Evolutionary conservation across 37 sponge, comb jelly and placozoan species (phyloP).

Genomic region (Lycopodina hypogea): DNA sequence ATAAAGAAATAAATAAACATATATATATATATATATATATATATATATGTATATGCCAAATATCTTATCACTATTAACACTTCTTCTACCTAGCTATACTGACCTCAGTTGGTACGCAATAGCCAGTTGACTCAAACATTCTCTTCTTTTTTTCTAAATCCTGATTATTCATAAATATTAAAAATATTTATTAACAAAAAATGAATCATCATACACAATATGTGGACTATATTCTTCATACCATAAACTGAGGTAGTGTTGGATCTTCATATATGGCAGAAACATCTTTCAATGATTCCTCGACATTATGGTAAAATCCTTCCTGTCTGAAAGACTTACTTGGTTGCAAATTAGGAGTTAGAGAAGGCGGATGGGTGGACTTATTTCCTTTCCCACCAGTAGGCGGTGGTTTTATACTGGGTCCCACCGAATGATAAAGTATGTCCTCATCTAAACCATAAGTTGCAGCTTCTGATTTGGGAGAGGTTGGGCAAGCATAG

Average conservation of each 20-base stretch:
- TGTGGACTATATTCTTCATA: background rate
- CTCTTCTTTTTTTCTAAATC: background rate
- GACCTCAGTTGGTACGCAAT: constrained; percentile 18
- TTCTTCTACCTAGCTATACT: background rate
- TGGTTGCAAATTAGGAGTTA: no score
- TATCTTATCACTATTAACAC: no score
- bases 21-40: no score
- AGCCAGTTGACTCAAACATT: background rate
- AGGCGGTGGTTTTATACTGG: background rate
- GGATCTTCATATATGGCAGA: background rate
- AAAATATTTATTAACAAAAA: background rate
- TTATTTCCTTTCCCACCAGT: background rate
- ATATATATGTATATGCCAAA: no score
- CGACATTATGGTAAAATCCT: background rate
- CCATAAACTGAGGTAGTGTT: constrained; percentile 12
- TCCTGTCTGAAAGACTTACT: background rate
- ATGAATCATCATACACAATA: no score
- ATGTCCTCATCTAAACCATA: background rate
- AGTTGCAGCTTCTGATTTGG: background rate
- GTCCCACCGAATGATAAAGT: constrained; percentile 10
- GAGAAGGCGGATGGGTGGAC: background rate
- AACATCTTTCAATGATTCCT: background rate
- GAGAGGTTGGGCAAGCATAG: no score
- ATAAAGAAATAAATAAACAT: no score
- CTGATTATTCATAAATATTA: background rate